These are phyloP conservation scores for Geopemphigus sp. DNA, from an alignment of 1,140 invertebrate genomes.

Conservation along the genomic window DNA sequence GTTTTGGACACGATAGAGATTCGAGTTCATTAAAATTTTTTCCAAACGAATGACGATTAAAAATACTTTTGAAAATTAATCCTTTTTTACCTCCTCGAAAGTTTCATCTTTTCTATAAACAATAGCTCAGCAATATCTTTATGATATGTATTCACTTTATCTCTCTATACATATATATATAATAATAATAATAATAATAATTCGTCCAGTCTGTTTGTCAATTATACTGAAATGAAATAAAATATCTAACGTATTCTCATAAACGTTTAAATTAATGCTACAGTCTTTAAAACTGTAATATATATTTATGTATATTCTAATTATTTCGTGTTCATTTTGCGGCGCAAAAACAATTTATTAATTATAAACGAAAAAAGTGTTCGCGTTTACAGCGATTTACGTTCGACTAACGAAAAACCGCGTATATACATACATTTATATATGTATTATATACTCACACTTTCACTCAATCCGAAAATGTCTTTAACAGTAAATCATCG, in stretches of 20 bases:
- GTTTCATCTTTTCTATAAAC: not conserved
- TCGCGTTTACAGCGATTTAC: not conserved
- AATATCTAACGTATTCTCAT: not conserved
- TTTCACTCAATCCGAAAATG: constrained; percentile 17
- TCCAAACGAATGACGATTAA: not conserved
- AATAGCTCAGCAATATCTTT: too few relatives aligned
- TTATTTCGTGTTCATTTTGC: too few relatives aligned
- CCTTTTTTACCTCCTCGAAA: not conserved
- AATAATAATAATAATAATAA: not conserved
- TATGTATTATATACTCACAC: too few relatives aligned
- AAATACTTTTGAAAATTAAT: not conserved
- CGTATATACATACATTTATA: too few relatives aligned
- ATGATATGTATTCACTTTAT: too few relatives aligned
- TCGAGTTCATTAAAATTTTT: not conserved
- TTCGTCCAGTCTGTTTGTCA: not conserved
- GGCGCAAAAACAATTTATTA: not conserved
- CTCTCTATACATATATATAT: too few relatives aligned
- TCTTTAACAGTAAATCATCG: not conserved
- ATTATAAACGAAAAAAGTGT: not conserved
- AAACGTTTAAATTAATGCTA: not conserved
- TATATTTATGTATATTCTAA: too few relatives aligned
- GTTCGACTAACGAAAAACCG: not conserved
- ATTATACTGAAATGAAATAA: not conserved
- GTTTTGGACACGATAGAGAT: not conserved
- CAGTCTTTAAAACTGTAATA: too few relatives aligned